A percentile compares a stretch with the other conserved stretches of the same genome.
Evolutionary conservation across 1,140 invertebrate species (phyloP).

Genomic region (Apis dorsata): DNA sequence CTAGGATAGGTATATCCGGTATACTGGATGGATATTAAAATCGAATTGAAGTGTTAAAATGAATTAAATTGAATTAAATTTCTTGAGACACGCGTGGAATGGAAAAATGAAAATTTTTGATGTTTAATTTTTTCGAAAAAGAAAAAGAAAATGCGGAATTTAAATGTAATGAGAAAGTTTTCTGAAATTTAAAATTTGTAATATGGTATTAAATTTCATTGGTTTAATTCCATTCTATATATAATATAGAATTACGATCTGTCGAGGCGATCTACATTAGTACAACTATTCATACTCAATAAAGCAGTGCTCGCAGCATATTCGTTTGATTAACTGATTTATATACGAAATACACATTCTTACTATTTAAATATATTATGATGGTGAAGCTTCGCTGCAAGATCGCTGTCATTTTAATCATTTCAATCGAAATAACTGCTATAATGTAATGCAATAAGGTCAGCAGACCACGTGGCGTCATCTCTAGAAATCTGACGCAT

Average conservation of each 20-base stretch:
- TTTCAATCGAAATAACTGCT: slow-evolving; percentile 21
- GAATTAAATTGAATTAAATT: too few species aligned
- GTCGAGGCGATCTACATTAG: neutral
- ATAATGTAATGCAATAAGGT: slow-evolving; percentile 19
- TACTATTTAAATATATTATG: slow-evolving; percentile 3
- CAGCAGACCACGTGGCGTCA: slow-evolving; percentile 35
- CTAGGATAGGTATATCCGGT: too few species aligned
- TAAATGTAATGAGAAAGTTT: too few species aligned
- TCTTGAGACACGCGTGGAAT: too few species aligned
- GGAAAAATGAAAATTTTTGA: too few species aligned
- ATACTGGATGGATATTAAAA: too few species aligned
- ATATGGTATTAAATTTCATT: neutral
- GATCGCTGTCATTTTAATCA: slow-evolving; percentile 16
- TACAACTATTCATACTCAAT: neutral
- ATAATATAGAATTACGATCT: neutral
- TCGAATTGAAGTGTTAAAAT: too few species aligned
- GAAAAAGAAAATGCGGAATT: too few species aligned
- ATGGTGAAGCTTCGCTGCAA: neutral
- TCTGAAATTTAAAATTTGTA: too few species aligned
- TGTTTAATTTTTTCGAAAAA: too few species aligned
- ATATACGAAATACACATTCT: neutral
- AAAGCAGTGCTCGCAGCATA: neutral
- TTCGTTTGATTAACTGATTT: slow-evolving; percentile 5
- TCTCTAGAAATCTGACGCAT: slow-evolving; percentile 22
- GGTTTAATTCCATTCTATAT: neutral